Evolutionary conservation across 2,888 invertebrate genomes (phyloP).

Genomic region (Steinernema scapterisci): DNA sequence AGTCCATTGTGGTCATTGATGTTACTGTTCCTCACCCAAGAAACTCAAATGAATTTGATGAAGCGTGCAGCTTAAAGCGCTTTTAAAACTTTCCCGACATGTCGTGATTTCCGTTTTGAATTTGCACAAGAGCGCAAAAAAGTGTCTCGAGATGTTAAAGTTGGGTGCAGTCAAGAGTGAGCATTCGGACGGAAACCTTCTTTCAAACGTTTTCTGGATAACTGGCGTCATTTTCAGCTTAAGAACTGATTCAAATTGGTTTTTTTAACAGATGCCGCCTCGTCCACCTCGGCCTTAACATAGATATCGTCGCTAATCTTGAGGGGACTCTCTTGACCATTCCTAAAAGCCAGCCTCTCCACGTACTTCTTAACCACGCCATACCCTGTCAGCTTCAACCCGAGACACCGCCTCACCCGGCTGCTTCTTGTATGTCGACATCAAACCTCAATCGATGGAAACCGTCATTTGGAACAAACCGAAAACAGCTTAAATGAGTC

Average conservation of each 20-base stretch:
- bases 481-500: neutral
- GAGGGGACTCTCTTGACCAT: slow-evolving; percentile 6
- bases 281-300: slow-evolving; percentile 35
- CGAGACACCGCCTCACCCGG: slow-evolving; percentile 40
- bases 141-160: neutral
- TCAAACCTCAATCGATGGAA: slow-evolving; percentile 45
- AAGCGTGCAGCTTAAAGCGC: neutral
- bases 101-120: neutral
- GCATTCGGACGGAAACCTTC: too few species aligned
- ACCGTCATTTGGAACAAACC: slow-evolving; percentile 53
- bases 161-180: too few species aligned
- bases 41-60: neutral
- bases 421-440: slow-evolving; percentile 34
- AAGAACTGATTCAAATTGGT: too few species aligned
- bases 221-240: too few species aligned
- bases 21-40: too few species aligned
- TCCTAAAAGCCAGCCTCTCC: slow-evolving; percentile 34
- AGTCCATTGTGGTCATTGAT: too few species aligned
- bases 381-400: slow-evolving; percentile 34
- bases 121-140: neutral
- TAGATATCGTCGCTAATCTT: slow-evolving; percentile 1
- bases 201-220: too few species aligned
- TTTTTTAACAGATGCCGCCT: slow-evolving; percentile 51
- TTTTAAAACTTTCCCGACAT: neutral
- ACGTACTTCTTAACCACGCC: slow-evolving; percentile 45